These are phyloP conservation scores for Cataglyphis cursor DNA, from an alignment of 2,888 invertebrate species.

Conservation along the genomic window DNA sequence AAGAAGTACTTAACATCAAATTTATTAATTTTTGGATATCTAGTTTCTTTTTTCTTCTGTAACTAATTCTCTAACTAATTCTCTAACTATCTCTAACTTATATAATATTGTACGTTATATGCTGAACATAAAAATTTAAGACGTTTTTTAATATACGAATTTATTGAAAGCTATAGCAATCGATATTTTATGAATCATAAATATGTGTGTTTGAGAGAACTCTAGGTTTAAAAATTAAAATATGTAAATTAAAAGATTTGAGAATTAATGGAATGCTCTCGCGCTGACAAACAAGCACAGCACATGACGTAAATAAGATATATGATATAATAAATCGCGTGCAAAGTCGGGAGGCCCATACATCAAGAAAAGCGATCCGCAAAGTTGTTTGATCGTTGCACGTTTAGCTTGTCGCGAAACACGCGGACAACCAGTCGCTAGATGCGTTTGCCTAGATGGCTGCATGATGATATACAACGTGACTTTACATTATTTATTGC, in stretches of 20 bases:
- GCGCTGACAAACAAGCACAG: background rate
- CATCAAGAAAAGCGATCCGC: conserved; percentile 41
- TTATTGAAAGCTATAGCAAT: background rate
- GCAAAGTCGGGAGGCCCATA: conserved; percentile 50
- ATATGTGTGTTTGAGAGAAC: background rate
- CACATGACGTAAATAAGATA: background rate
- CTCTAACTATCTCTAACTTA: background rate
- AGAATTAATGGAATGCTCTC: background rate
- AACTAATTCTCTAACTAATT: background rate
- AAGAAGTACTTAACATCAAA: background rate
- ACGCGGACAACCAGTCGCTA: background rate
- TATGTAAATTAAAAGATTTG: background rate
- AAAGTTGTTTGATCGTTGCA: conserved; percentile 22
- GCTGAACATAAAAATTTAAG: background rate
- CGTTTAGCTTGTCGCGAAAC: background rate
- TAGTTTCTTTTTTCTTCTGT: background rate
- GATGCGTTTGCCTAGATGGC: background rate
- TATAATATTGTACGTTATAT: background rate
- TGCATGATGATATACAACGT: no score
- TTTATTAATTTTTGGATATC: conserved; percentile 4
- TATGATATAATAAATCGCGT: conserved; percentile 13
- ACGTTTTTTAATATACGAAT: background rate
- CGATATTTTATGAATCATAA: background rate
- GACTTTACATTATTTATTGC: conserved; percentile 37
- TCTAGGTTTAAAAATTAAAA: background rate